Percentiles rank a stretch among this genome's conserved stretches.
Conservation (phyloP, 2,113 vertebrate genomes). For the Dissostichus mawsoni region DNA sequence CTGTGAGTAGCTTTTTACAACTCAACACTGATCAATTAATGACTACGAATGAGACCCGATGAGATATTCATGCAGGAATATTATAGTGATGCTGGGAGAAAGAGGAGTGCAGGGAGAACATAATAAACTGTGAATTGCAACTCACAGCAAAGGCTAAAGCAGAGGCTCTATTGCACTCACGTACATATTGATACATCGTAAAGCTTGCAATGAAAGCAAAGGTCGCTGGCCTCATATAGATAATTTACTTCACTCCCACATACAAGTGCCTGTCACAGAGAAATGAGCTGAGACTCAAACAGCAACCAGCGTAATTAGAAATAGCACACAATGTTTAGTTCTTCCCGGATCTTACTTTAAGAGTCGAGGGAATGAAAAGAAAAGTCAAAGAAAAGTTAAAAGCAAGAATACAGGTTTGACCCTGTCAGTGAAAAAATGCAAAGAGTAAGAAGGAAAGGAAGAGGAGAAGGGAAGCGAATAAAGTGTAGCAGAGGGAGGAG, state of each 20-base stretch:
- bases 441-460: slow-evolving; percentile 1
- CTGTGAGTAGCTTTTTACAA: slow-evolving; percentile 78
- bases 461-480: neutral
- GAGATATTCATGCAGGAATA: slow-evolving; percentile 59
- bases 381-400: slow-evolving; percentile 6
- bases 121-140: slow-evolving; percentile 64
- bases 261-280: slow-evolving; percentile 48
- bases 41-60: slow-evolving; percentile 63
- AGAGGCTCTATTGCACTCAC: slow-evolving; percentile 45
- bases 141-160: slow-evolving; percentile 51
- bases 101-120: slow-evolving; percentile 25
- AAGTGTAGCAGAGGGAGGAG: slow-evolving; percentile 28
- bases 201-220: slow-evolving; percentile 51
- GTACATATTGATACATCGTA: slow-evolving; percentile 52
- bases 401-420: neutral
- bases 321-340: slow-evolving; percentile 31
- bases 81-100: slow-evolving; percentile 53
- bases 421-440: neutral
- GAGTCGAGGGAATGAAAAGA: slow-evolving; percentile 8
- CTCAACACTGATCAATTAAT: slow-evolving; percentile 79
- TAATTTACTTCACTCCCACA: slow-evolving; percentile 58
- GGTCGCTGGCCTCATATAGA: slow-evolving; percentile 51
- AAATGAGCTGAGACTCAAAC: slow-evolving; percentile 54
- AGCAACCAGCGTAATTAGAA: slow-evolving; percentile 54
- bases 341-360: slow-evolving; percentile 28